Evolutionary conservation across 2,888 invertebrate species (phyloP).

Genomic region (Volucella zonaria): DNA sequence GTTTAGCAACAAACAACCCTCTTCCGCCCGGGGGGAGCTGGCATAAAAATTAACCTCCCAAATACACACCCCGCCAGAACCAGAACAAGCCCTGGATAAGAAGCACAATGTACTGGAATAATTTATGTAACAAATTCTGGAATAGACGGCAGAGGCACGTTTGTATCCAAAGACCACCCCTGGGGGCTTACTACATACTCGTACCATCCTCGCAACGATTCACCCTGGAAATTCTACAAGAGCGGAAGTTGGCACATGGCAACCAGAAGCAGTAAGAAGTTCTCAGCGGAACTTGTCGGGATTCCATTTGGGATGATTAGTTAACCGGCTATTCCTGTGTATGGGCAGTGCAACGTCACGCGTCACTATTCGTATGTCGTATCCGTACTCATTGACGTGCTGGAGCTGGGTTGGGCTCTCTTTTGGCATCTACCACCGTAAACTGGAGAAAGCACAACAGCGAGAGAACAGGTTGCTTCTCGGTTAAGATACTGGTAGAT

Average conservation of each 20-base stretch:
- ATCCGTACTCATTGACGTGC: not conserved
- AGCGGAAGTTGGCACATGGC: slow-evolving; percentile 28
- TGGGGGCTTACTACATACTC: slow-evolving; percentile 5
- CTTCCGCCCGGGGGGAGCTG: not conserved
- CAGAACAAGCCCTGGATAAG: not conserved
- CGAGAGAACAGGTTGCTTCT: slow-evolving; percentile 41
- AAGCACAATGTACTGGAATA: not conserved
- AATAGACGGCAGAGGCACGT: not conserved
- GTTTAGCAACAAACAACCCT: slow-evolving; percentile 17
- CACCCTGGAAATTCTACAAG: slow-evolving; percentile 17
- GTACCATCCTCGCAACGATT: slow-evolving; percentile 17
- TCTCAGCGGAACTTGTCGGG: slow-evolving; percentile 20
- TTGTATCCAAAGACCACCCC: slow-evolving; percentile 16
- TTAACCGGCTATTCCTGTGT: slow-evolving; percentile 27
- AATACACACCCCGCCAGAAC: not conserved
- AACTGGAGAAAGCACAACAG: slow-evolving; percentile 23
- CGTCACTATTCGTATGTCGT: not conserved
- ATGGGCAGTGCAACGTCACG: slow-evolving; percentile 8
- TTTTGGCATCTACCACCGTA: not conserved
- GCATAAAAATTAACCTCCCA: slow-evolving; percentile 14
- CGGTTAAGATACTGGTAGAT: not conserved
- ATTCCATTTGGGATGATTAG: slow-evolving; percentile 16
- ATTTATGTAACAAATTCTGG: slow-evolving; percentile 13
- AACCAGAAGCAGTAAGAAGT: slow-evolving; percentile 28
- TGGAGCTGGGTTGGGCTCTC: slow-evolving; percentile 11